Evolutionary conservation across 2,797 vertebrate species (phyloP), one percentile per base, ranked within the genome.

Genomic region (Macroramphosus scolopax): DNA sequence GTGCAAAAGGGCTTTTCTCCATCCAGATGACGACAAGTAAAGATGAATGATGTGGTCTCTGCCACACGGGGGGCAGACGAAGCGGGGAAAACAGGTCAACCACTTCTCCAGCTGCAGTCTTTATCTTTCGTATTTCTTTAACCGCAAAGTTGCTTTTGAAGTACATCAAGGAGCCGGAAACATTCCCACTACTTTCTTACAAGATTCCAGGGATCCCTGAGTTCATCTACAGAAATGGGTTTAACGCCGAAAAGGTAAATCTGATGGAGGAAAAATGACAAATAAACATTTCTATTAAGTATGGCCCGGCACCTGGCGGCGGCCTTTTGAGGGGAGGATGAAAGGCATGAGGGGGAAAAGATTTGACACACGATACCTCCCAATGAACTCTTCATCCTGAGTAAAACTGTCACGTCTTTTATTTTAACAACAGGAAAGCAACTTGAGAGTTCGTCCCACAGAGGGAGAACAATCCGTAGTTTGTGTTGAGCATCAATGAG

Each of bases 341-440:
- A 14, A 51, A 43, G 14, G 26, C 40, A 31, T 39, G 18, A 40
- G 35, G 12, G 42, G 53, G 32, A 58, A 57, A 34, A 47, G 47
- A 31, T 35, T 40, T 5, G 3, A 37, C 47, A 36, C 17, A 11
- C 18, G 42, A 56, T 43, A 53, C 47, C 51, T 26, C 37, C 13
- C 16, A 16, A 50, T 66, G 64, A 76, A 52, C 53, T 57, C 48
- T 41, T 41, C 61, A 64, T 66, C 70, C 63, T 52, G 64, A 68
- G 33, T 44, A 35, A 80, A 54, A 72, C 55, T 42, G 57, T 63
- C 26, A n/a, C n/a, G n/a, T n/a, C n/a, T 61, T 72, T 72, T 63
- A 63, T 64, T 72, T 62, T 18, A 72, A 62, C 60, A 72, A 69
- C 66, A 79, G 68, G 64, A 76, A 79, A 61, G 66, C 63, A 68